Evolutionary conservation across 2,888 invertebrate genomes (phyloP), one percentile per base, ranked within the genome.

Genomic region (Dendrolimus pini): DNA sequence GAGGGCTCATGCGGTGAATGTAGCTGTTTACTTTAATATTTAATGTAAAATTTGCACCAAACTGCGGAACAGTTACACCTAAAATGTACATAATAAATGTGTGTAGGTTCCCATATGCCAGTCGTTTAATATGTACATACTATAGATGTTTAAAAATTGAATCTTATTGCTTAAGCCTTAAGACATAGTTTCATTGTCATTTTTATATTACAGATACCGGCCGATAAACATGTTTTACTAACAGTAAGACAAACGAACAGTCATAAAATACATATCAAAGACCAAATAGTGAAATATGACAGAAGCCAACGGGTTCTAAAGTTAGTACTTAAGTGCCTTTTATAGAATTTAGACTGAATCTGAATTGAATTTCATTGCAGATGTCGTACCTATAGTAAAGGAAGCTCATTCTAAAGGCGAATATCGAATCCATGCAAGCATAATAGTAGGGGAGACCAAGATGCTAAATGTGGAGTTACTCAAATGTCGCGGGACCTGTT

Each of bases 211-310:
- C 85, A 91, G 91, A 83, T 89, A 65, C 95, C 95, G 12, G 89
- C 92, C 13, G 95, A 95, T 65, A 94, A 95, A 78, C 94, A 95
- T 71, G 95, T 95, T 60, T 88, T 96, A 70, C 89, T 96, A 67
- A 94, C 94, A 59, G 94, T 96, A 65, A 92, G 94, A 76, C 96
- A 96, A 78, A 93, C 94, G 56, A 94, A 95, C 85, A 94, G 94
- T 81, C 94, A 95, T 81, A 94, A 95, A 86, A 93, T 94, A 84
- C 94, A 94, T 92, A 94, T 94, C 91, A 95, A 95, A 89, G 95
- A 95, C 81, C 94, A 94, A 85, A 93, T 93, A 74, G 93, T 94
- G 67, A 95, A 95, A 75, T 95, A 95, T 78, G 95, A 95, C 76
- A 92, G 94, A 68, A 94, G 94, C 78, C 95, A 95, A 77, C 91